Evolutionary conservation across 2,113 vertebrate species (phyloP).

Genomic region (Myiopsitta monachus): DNA sequence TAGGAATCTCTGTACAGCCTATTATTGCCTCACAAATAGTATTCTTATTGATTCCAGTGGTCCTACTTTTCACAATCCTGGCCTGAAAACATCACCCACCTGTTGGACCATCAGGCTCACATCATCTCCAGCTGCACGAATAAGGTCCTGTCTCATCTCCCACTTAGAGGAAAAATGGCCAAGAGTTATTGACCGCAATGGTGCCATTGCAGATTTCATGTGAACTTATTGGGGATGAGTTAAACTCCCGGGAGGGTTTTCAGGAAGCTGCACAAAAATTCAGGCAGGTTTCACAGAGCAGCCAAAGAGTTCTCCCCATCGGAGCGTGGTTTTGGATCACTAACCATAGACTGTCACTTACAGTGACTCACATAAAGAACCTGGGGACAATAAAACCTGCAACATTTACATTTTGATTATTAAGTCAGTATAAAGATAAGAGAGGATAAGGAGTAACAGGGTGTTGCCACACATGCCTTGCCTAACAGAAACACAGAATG

Average conservation of each 20-base stretch:
- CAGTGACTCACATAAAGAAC: not conserved
- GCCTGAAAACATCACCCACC: slow-evolving; percentile 29
- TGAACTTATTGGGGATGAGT: not conserved
- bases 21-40: slow-evolving; percentile 58
- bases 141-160: not conserved
- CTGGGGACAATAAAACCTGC: not conserved
- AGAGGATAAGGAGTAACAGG: fast-evolving
- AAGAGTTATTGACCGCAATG: slow-evolving; percentile 3
- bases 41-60: slow-evolving; percentile 43
- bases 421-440: not conserved
- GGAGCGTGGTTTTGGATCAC: not conserved
- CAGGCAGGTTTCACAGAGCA: not conserved
- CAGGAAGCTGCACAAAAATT: not conserved
- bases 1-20: not conserved
- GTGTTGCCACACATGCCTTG: not conserved
- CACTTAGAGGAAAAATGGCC: not conserved
- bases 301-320: not conserved
- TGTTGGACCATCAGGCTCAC: slow-evolving; percentile 12
- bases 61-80: slow-evolving; percentile 2
- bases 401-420: too few species aligned
- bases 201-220: not conserved
- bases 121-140: not conserved
- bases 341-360: not conserved
- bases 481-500: not conserved
- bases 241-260: not conserved